Evolutionary conservation across 2,888 invertebrate genomes (phyloP).

Genomic region (Parnassius apollo): DNA sequence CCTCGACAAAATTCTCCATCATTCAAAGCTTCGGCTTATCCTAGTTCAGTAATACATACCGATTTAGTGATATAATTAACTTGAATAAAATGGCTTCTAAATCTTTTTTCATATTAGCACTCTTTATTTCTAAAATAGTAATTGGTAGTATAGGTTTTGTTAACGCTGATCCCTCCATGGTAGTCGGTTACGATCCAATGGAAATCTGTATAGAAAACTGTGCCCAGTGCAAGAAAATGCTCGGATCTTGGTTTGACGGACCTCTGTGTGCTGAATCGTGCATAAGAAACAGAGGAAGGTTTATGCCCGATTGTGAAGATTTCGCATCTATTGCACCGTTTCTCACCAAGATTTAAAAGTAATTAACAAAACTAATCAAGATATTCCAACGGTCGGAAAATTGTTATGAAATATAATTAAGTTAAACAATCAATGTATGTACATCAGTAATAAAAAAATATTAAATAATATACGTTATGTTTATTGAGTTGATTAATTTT

Average conservation of each 20-base stretch:
- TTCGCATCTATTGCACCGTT: conserved; percentile 89
- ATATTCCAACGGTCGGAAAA: too few species aligned
- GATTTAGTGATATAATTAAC: neutral
- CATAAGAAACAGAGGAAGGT: conserved; percentile 89
- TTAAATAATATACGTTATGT: too few species aligned
- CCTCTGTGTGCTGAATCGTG: conserved; percentile 91
- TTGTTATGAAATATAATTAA: too few species aligned
- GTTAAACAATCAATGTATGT: too few species aligned
- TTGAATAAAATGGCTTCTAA: neutral
- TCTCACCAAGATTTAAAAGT: conserved; percentile 69
- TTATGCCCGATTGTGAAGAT: conserved; percentile 92
- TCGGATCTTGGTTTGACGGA: conserved; percentile 91
- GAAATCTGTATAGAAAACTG: conserved; percentile 91
- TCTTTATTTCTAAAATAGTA: neutral
- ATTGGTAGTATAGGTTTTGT: conserved; percentile 7
- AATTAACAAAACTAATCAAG: too few species aligned
- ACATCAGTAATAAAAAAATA: too few species aligned
- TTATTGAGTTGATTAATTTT: too few species aligned
- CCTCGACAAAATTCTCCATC: neutral
- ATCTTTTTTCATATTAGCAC: neutral
- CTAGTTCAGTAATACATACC: neutral
- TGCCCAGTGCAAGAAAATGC: conserved; percentile 93
- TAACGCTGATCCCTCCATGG: conserved; percentile 29
- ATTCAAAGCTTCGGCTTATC: neutral
- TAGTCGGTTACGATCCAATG: conserved; percentile 73